Base-by-base conservation (phyloP, 2,888 invertebrate species). In the Alcis repandata region DNA sequence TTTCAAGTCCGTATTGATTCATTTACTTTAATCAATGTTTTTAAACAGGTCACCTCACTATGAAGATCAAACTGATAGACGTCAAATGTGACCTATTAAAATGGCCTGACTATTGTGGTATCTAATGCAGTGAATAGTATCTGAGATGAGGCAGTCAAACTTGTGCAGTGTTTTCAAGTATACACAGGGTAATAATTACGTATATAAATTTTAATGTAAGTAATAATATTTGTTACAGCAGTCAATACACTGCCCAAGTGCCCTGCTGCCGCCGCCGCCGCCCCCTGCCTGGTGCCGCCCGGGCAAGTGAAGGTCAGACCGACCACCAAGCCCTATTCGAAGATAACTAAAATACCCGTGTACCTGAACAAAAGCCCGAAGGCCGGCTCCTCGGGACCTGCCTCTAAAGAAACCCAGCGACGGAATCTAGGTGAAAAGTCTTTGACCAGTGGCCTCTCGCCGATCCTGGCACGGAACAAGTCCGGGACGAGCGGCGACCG, bases 261-360 rank as follows among this genome's bases (percentile, higher is more conserved):
- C 54, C 40, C 40, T 0, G n/a, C n/a, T n/a, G 17, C 40, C 15
- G 22, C 13, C 13, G 3, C 53, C n/a, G n/a, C n/a, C n/a, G n/a
- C n/a, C n/a, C n/a, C n/a, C n/a, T n/a, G n/a, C n/a, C n/a, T n/a
- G n/a, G n/a, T n/a, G n/a, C n/a, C n/a, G 8, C 46, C 49, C 13
- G 40, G 72, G 2, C 57, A 45, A 13, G 7, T 67, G 10, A 41
- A 58, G 13, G 63, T 63, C 13, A 79, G 74, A 11, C 32, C 48
- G n/a, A n/a, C 11, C 17, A 9, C 27, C 2, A 46, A 22, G n/a
- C 6, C 1, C 2, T n/a, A 6, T 59, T 80, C 77, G 65, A 74
- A 72, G 27, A 85, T 82, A 69, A 88, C 89, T 0, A 91, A 89
- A 74, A 89, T 90, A 67, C 91, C 90, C 0, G 80, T 90, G 0